These are phyloP conservation scores for Sebastes kiyomatsui DNA, from an alignment of 2,797 vertebrate genomes.

Conservation along the genomic window DNA sequence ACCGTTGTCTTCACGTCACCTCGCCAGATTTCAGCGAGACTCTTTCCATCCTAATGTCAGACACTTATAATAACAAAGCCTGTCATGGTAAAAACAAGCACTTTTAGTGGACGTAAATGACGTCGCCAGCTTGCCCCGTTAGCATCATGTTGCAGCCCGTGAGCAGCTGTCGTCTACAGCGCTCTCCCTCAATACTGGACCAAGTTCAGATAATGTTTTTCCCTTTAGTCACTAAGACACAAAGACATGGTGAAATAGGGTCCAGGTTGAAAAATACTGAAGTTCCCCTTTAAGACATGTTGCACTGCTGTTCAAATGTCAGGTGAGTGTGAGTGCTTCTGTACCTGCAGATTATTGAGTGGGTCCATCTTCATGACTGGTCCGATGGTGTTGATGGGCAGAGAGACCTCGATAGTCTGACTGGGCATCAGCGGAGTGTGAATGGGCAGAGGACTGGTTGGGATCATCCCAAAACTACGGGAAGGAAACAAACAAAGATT, in stretches of 20 bases:
- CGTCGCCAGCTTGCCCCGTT: accelerated
- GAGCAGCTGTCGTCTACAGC: no score
- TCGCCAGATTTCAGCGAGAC: no score
- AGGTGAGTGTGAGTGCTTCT: not conserved
- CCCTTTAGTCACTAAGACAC: no score
- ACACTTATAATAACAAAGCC: no score
- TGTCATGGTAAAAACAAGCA: no score
- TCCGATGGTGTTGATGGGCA: constrained; percentile 96
- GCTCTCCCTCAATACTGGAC: no score
- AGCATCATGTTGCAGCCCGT: no score
- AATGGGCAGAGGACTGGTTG: constrained; percentile 92
- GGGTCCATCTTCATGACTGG: constrained; percentile 99
- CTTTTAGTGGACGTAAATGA: no score
- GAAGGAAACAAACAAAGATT: not conserved
- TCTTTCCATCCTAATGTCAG: no score
- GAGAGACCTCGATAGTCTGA: constrained; percentile 94
- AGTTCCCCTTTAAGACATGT: not conserved
- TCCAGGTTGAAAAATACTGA: no score
- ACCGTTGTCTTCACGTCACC: no score
- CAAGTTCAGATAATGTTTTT: no score
- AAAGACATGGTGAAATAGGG: accelerated
- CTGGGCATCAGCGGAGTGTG: constrained; percentile 98
- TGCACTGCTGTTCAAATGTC: not conserved
- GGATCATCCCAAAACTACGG: constrained; percentile 93
- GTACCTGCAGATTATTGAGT: constrained; percentile 97